phyloP scores from a whole-genome alignment of 23 tunicate species.

The Halocynthia aurantium region DNA sequence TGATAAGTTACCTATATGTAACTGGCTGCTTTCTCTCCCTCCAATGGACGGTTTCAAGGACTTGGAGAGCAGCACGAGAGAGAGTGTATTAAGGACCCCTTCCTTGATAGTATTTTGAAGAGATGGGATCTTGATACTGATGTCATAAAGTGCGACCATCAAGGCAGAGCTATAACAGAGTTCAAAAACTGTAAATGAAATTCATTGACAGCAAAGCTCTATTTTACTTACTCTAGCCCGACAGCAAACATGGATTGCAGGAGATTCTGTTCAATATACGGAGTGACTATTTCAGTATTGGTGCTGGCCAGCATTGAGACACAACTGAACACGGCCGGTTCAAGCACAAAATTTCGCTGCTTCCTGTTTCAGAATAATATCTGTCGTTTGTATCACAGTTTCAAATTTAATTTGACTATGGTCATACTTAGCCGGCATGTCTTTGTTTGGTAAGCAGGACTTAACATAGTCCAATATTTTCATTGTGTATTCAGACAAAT shows the following conservation, averaged over 20 bases:
- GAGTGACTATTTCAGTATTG: constrained; percentile 20
- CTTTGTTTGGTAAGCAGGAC: constrained; percentile 57
- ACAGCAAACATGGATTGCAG: constrained; percentile 71
- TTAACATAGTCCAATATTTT: constrained; percentile 56
- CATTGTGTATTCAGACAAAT: constrained; percentile 25
- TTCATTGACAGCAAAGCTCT: too few relatives aligned
- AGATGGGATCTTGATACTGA: constrained; percentile 33
- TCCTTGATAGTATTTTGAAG: constrained; percentile 41
- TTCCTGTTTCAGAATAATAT: constrained; percentile 15
- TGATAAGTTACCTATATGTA: not conserved
- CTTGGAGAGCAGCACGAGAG: constrained; percentile 37
- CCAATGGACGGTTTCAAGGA: not conserved
- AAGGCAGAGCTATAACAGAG: constrained; percentile 41
- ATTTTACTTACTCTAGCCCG: constrained; percentile 56
- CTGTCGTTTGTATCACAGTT: too few relatives aligned
- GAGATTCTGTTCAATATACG: constrained; percentile 39
- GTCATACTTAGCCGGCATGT: constrained; percentile 51
- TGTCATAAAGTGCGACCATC: constrained; percentile 78
- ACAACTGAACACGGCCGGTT: constrained; percentile 75
- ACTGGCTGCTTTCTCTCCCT: not conserved
- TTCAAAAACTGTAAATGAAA: not conserved
- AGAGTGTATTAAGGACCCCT: constrained; percentile 58
- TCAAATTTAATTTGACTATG: not conserved
- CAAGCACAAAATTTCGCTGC: constrained; percentile 55
- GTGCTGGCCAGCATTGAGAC: constrained; percentile 67